Conservation (phyloP, 2,797 vertebrate genomes). For the Rhodeus uyekii region DNA sequence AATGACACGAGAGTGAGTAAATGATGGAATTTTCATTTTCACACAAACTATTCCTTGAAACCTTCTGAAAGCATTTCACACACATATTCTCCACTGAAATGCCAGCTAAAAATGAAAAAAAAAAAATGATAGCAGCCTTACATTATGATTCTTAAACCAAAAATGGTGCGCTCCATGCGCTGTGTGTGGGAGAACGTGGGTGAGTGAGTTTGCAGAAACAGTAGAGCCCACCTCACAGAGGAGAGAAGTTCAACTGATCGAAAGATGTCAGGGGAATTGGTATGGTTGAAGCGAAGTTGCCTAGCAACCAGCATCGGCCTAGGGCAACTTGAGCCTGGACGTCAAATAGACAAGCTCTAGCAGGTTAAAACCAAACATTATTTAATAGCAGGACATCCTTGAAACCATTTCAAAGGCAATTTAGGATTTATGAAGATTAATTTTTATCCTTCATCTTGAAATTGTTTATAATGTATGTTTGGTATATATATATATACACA, state of each 20-base stretch:
- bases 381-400: background rate
- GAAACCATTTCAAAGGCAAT: no score
- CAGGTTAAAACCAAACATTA: background rate
- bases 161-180: constrained; percentile 25
- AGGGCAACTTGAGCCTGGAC: constrained; percentile 49
- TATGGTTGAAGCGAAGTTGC: constrained; percentile 52
- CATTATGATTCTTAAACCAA: constrained; percentile 45
- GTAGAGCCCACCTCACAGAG: constrained; percentile 30
- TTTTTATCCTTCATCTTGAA: no score
- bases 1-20: background rate
- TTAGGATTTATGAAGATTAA: no score
- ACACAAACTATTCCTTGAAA: background rate
- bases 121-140: constrained; percentile 41
- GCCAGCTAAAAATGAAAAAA: constrained; percentile 16
- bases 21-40: background rate
- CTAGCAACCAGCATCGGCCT: constrained; percentile 53
- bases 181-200: constrained; percentile 54
- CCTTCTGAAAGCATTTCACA: constrained; percentile 11
- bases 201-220: constrained; percentile 38
- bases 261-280: constrained; percentile 49
- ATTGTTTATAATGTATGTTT: no score
- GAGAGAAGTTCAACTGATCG: constrained; percentile 49
- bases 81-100: background rate
- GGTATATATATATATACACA: no score
- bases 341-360: background rate